phyloP scores from a whole-genome alignment of 2,113 vertebrate genomes.

The Panthera uncia region DNA sequence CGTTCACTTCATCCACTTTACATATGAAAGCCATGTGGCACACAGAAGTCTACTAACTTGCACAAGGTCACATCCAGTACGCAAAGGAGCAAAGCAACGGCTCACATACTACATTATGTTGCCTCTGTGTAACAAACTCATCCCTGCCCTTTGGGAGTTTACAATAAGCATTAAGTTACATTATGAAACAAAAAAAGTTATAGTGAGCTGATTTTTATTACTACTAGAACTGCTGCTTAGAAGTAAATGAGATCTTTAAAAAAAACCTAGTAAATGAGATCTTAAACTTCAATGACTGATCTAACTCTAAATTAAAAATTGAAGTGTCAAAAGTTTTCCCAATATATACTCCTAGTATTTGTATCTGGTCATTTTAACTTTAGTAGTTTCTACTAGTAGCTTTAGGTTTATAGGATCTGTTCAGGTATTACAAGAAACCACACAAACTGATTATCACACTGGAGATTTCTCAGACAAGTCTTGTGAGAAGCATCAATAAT shows the following conservation, averaged over 20 bases:
- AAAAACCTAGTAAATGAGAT: not conserved
- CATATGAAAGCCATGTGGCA: not conserved
- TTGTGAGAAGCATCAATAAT: not conserved
- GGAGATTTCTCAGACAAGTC: not conserved
- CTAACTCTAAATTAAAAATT: conserved; percentile 29
- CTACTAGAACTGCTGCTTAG: not conserved
- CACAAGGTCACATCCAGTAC: not conserved
- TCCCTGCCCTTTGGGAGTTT: not conserved
- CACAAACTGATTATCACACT: not conserved
- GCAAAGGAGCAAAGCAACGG: not conserved
- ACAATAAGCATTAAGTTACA: not conserved
- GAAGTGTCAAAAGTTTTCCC: not conserved
- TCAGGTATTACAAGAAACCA: conserved; percentile 2
- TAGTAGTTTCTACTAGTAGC: not conserved
- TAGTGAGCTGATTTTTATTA: not conserved
- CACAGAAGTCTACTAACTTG: not conserved
- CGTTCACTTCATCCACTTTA: not conserved
- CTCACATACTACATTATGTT: not conserved
- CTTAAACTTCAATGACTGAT: not conserved
- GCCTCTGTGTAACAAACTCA: not conserved
- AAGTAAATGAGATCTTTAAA: not conserved
- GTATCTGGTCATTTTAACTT: not conserved
- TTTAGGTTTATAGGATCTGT: not conserved
- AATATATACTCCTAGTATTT: not conserved
- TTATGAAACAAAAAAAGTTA: not conserved